Conservation (phyloP, 2,888 invertebrate species). For the Callosobruchus maculatus region DNA sequence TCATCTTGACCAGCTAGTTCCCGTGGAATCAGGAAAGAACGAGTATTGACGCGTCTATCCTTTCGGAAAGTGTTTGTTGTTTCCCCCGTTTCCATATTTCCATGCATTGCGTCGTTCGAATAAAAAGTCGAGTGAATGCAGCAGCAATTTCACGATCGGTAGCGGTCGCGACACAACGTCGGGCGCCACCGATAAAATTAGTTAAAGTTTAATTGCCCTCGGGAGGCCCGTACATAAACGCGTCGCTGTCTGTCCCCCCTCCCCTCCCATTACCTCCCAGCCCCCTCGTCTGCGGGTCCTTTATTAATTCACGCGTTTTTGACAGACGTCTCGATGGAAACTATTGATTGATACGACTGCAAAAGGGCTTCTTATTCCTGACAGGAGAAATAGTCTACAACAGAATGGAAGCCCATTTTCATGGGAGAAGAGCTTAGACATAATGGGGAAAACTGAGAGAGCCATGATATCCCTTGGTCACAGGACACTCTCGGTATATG, state of each 20-base stretch:
- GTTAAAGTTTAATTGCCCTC: slow-evolving; percentile 37
- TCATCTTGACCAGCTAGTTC: too few species aligned
- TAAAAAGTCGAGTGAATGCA: background rate
- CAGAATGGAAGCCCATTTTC: too few species aligned
- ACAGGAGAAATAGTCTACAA: too few species aligned
- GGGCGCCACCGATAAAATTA: slow-evolving; percentile 34
- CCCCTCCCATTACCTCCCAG: background rate
- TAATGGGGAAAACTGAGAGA: too few species aligned
- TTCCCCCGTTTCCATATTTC: background rate
- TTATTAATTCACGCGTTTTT: background rate
- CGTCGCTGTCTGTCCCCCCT: background rate
- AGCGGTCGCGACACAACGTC: slow-evolving; percentile 11
- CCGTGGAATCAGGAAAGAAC: too few species aligned
- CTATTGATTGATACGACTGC: background rate
- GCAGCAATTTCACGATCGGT: background rate
- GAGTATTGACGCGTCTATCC: background rate
- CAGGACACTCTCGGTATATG: too few species aligned
- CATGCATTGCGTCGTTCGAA: background rate
- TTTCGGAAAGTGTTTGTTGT: background rate
- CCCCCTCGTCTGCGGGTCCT: background rate
- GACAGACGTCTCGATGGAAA: background rate
- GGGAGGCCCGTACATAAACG: slow-evolving; percentile 31
- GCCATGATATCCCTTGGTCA: too few species aligned
- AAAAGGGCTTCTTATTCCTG: too few species aligned
- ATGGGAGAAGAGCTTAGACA: too few species aligned